Conservation (phyloP, 2,888 invertebrate genomes). For the Rotaria socialis region DNA sequence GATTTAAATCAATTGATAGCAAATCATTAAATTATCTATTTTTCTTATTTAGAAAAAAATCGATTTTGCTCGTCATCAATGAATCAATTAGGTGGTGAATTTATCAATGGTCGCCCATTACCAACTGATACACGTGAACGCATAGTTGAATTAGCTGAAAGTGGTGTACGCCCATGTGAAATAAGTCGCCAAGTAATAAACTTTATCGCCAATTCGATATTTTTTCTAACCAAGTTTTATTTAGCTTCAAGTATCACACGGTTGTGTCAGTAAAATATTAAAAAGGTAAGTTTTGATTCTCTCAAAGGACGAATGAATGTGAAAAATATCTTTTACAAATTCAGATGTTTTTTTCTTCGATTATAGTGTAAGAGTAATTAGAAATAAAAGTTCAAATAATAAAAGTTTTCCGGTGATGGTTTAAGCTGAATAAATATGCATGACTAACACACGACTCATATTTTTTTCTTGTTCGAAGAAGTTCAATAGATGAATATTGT, state of each 20-base stretch:
- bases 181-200: conserved; percentile 40
- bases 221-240: no score
- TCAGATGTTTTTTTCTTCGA: not conserved
- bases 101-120: conserved; percentile 46
- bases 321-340: no score
- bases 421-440: no score
- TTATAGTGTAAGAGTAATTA: not conserved
- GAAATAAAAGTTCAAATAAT: no score
- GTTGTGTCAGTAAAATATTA: conserved; percentile 46
- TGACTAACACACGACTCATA: no score
- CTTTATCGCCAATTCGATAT: no score
- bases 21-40: not conserved
- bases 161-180: conserved; percentile 46
- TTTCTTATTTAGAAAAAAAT: not conserved
- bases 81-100: conserved; percentile 46
- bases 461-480: no score
- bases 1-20: no score
- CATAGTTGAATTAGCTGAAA: conserved; percentile 45
- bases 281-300: not conserved
- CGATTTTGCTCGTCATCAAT: conserved; percentile 43
- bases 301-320: no score
- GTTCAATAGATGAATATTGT: no score
- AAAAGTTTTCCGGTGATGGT: not conserved
- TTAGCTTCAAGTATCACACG: conserved; percentile 45
- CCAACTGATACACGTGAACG: conserved; percentile 44